Evolutionary conservation across 1,140 invertebrate species (phyloP).

Genomic region (Armadillidium nasatum): DNA sequence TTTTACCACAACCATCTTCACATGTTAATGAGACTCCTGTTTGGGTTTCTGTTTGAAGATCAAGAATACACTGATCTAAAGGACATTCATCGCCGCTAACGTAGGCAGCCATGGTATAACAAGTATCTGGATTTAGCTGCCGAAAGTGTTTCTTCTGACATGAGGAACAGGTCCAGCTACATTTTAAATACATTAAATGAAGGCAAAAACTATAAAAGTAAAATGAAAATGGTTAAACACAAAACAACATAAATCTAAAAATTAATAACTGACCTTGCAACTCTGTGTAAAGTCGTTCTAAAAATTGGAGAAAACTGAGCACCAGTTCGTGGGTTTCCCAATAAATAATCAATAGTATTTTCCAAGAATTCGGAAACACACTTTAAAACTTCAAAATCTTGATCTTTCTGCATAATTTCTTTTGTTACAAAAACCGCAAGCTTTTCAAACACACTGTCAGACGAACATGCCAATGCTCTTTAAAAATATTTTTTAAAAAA

Average conservation of each 20-base stretch:
- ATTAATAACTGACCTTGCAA: conserved; percentile 33
- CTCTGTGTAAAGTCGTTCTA: conserved; percentile 32
- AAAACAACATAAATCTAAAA: neutral
- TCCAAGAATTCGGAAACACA: conserved; percentile 44
- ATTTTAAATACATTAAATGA: neutral
- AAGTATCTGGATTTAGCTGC: conserved; percentile 38
- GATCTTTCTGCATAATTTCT: conserved; percentile 43
- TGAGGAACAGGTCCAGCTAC: conserved; percentile 35
- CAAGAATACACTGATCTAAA: conserved; percentile 41
- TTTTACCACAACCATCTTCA: conserved; percentile 33
- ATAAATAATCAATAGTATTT: conserved; percentile 42
- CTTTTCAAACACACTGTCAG: conserved; percentile 43
- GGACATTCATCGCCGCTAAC: conserved; percentile 42
- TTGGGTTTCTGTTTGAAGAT: conserved; percentile 42
- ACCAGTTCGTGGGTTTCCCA: conserved; percentile 36
- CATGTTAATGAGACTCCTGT: conserved; percentile 42
- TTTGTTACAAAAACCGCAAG: conserved; percentile 41
- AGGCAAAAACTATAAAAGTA: neutral
- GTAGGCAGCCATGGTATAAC: conserved; percentile 43
- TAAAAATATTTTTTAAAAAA: neutral
- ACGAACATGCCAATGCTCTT: conserved; percentile 40
- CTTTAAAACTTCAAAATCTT: conserved; percentile 41
- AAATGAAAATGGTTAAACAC: too few relatives aligned
- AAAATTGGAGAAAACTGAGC: conserved; percentile 36
- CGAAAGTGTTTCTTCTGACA: conserved; percentile 40